Percentiles rank a stretch among this genome's conserved stretches.
These are phyloP conservation scores for Suricata suricatta DNA, from an alignment of 2,113 vertebrate species.

Conservation along the genomic window DNA sequence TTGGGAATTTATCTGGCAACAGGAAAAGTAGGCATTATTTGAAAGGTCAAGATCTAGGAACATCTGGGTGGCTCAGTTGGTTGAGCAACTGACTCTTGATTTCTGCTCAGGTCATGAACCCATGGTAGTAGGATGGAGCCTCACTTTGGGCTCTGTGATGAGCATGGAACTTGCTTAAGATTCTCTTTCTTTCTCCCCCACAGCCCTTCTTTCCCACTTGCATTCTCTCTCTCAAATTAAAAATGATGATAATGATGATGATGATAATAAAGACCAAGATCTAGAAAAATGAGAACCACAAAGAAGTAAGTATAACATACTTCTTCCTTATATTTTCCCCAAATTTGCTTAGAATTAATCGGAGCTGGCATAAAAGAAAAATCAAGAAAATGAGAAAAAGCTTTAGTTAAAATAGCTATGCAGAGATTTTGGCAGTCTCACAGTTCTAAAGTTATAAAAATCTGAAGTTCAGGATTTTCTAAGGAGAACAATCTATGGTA, in stretches of 20 bases:
- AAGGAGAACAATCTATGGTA: neutral
- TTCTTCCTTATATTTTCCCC: neutral
- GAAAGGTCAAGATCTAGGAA: neutral
- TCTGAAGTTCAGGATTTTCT: neutral
- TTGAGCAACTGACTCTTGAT: no score
- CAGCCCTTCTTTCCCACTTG: no score
- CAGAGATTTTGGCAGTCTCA: neutral
- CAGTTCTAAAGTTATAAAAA: neutral
- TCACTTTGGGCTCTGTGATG: no score
- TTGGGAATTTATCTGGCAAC: neutral
- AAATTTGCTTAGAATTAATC: neutral
- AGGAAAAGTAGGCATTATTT: neutral
- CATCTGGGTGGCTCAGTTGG: no score
- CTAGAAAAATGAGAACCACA: neutral
- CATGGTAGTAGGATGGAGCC: no score
- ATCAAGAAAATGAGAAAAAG: neutral
- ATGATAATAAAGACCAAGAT: no score
- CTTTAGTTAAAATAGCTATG: neutral
- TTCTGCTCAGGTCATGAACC: no score
- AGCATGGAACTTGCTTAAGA: no score
- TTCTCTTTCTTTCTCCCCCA: no score
- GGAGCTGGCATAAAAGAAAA: neutral
- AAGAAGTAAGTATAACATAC: neutral
- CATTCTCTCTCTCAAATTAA: no score
- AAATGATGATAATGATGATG: no score